Evolutionary conservation across 2,797 vertebrate species (phyloP), one percentile per base, ranked within the genome.

Genomic region (Enteromius treurensis): DNA sequence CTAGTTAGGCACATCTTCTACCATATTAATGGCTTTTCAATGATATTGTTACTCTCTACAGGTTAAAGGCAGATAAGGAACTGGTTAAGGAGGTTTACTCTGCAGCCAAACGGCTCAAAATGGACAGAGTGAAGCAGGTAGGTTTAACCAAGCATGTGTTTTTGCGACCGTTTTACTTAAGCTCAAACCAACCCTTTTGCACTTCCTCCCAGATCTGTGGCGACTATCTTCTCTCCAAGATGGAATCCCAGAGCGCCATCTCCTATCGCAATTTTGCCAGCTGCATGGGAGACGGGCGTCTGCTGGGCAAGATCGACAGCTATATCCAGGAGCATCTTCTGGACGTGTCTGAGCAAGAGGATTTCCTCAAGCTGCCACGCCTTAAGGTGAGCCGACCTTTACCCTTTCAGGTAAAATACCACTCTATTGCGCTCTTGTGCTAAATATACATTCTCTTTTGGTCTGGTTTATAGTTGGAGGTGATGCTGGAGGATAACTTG

Each of bases 41-140:
- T 45, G 40, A 34, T 53, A 13, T 77, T 11, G 17, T 81, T 14
- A 86, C 45, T 80, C 10, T 62, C 26, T 87, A 68, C 75, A 99
- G 98, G 87, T 94, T 99, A 82, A 99, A 99, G 94, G 98, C 97
- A 83, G 98, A 99, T 92, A 97, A 97, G 87, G 98, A 98, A 69
- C 91, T 97, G 87, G 98, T 99, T 79, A 98, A 97, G 92, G 97
- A 99, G 90, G 98, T 99, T 21, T 99, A 99, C 91, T 97, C 98
- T 84, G 98, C 98, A 89, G 97, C 98, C 85, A 99, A 97, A 95
- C 95, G 96, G 89, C 92, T 99, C 90, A 99, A 98, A 93, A 99
- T 99, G 96, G 98, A 99, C 87, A 93, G 97, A 89, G 98, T 99
- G 82, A 99, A 98, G 91, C 97, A 99, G 96, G 98, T 97, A n/a